phyloP scores from a whole-genome alignment of 1,140 invertebrate genomes.

The Euglossa dilemma region DNA sequence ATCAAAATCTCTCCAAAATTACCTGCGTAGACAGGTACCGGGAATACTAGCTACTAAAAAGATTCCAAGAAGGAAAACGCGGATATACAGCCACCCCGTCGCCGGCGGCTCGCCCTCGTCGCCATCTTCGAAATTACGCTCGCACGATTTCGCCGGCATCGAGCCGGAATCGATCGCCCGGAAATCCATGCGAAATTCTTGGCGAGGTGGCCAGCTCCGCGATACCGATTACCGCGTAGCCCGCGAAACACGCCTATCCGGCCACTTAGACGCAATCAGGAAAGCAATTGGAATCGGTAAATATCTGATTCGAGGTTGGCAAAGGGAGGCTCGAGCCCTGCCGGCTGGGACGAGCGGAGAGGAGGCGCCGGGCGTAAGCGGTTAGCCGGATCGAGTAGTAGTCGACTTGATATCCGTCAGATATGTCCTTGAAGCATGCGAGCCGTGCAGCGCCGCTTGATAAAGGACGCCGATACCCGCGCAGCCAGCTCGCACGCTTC shows the following conservation, averaged over 20 bases:
- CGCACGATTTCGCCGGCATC: background rate
- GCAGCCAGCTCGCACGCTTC: conserved; percentile 43
- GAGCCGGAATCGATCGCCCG: background rate
- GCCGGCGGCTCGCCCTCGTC: no score
- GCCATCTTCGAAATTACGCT: no score
- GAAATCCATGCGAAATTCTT: background rate
- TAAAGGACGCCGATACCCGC: conserved; percentile 57
- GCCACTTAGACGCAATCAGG: conserved; percentile 69
- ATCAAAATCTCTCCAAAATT: no score
- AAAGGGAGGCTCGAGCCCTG: conserved; percentile 42
- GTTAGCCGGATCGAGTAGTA: conserved; percentile 65
- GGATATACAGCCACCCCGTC: background rate
- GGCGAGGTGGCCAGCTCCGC: background rate
- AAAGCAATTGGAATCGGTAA: conserved; percentile 72
- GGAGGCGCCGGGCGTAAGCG: conserved; percentile 50
- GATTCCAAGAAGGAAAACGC: no score
- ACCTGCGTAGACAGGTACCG: no score
- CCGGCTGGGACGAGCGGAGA: conserved; percentile 32
- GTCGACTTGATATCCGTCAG: conserved; percentile 65
- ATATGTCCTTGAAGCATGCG: conserved; percentile 71
- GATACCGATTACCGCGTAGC: conserved; percentile 15
- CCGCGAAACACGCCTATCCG: conserved; percentile 42
- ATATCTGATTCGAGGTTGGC: conserved; percentile 60
- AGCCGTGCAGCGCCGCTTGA: conserved; percentile 55
- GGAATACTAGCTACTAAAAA: no score